Base-by-base conservation (phyloP, 2,113 vertebrate species). In the Pelvicachromis taeniatus region DNA sequence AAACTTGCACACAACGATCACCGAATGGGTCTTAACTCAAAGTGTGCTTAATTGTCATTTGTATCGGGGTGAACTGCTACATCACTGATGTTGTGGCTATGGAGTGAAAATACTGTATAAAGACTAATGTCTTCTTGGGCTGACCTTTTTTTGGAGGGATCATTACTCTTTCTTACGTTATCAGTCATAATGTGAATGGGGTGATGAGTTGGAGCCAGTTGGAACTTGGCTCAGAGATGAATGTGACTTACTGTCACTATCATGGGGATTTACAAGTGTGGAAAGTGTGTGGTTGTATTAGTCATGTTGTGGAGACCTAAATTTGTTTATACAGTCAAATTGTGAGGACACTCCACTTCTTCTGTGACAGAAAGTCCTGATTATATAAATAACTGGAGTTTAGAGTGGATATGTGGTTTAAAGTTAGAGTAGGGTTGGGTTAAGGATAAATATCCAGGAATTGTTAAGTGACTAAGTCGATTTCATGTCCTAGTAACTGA, bases 221-320 rank as follows among this genome's bases (percentile, higher is more conserved):
- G 35, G 52, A 48, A 82, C 56, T 77, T 52, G 55, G 70, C 50
- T 81, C 48, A 56, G 56, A 73, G 86, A 87, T 77, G 8, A 84
- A 87, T 86, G 89, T 84, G 83, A 21, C 79, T 88, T 70, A 45
- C 61, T 83, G 81, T 89, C 65, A 52, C 38, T 79, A 84, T 86
- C 81, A 70, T 50, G 56, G 73, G 21, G 79, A 83, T 85, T 91
- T 78, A 65, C 13, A 84, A 53, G 59, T 78, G 31, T 55, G 21
- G 19, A 48, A 48, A 75, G 56, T 55, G 77, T 63, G 53, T 56
- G 8, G 48, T 40, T 45, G 6, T 42, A 59, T 80, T 63, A n/a
- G 8, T 29, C 14, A 77, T 21, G 26, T 53, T 63, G 9, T 52
- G 45, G 42, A 26, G 55, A 33, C 21, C 58, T 54, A 16, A 58